Evolutionary conservation across 1,140 invertebrate genomes (phyloP).

Genomic region (Trichonephila clavata): DNA sequence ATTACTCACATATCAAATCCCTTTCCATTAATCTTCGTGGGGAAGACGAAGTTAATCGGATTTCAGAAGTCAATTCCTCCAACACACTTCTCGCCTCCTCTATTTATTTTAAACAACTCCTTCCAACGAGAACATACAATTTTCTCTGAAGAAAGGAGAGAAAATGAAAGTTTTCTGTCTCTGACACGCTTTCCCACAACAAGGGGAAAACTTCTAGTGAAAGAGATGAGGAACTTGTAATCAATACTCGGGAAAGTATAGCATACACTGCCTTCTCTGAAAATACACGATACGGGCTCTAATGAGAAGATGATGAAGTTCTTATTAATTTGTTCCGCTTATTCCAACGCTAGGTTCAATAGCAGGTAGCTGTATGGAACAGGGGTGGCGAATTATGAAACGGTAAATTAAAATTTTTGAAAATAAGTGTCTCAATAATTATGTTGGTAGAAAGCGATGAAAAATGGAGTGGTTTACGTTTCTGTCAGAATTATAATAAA

Average conservation of each 20-base stretch:
- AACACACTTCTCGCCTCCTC: not conserved
- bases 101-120: not conserved
- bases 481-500: too few species aligned
- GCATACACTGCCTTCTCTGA: not conserved
- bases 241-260: not conserved
- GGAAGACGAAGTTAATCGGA: not conserved
- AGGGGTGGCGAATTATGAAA: not conserved
- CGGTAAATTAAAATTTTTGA: not conserved
- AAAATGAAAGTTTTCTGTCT: not conserved
- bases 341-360: not conserved
- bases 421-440: not conserved
- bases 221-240: not conserved
- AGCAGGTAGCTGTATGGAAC: not conserved
- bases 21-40: not conserved
- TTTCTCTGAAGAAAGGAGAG: not conserved
- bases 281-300: not conserved
- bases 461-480: too few species aligned
- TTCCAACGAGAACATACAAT: not conserved
- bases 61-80: not conserved
- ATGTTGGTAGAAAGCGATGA: not conserved
- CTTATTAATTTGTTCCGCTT: not conserved
- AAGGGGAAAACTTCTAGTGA: not conserved
- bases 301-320: not conserved
- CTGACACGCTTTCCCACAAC: not conserved
- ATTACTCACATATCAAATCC: not conserved